A percentile compares a stretch with the other conserved stretches of the same genome.
Evolutionary conservation across 2,888 invertebrate species (phyloP).

Genomic region (Drosophila recens): DNA sequence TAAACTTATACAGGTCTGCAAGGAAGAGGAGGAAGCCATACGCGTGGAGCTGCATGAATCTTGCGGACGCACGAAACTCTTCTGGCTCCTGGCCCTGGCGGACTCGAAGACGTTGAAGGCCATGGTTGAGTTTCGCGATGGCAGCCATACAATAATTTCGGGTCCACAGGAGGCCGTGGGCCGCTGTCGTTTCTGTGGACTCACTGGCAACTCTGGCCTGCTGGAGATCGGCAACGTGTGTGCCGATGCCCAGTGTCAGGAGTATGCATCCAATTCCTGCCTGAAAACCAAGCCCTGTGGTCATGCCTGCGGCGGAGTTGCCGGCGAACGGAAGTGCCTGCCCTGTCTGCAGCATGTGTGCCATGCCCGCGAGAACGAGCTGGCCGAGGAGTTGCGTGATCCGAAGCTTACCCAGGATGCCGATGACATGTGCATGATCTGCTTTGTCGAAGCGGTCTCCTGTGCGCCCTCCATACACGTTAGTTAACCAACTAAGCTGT

Average conservation of each 20-base stretch:
- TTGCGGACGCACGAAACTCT: slow-evolving; percentile 97
- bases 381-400: slow-evolving; percentile 81
- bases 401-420: slow-evolving; percentile 94
- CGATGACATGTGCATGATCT: slow-evolving; percentile 99
- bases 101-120: slow-evolving; percentile 97
- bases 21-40: slow-evolving; percentile 98
- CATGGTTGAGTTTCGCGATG: slow-evolving; percentile 95
- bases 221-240: slow-evolving; percentile 97
- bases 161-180: slow-evolving; percentile 87
- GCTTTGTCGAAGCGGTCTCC: slow-evolving; percentile 98
- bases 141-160: slow-evolving; percentile 86
- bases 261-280: slow-evolving; percentile 89
- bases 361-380: slow-evolving; percentile 83
- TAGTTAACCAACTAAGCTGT: slow-evolving; percentile 32
- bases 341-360: slow-evolving; percentile 97
- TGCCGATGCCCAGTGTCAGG: slow-evolving; percentile 96
- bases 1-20: slow-evolving; percentile 87
- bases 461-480: slow-evolving; percentile 97
- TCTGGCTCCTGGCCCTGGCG: slow-evolving; percentile 96
- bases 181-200: slow-evolving; percentile 96
- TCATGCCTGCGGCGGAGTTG: slow-evolving; percentile 97
- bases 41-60: slow-evolving; percentile 98
- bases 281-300: slow-evolving; percentile 93
- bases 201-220: slow-evolving; percentile 92
- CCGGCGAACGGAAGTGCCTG: slow-evolving; percentile 92